Evolutionary conservation across 2,797 vertebrate genomes (phyloP), one percentile per base, ranked within the genome.

Genomic region (Chloroceryle amazona): DNA sequence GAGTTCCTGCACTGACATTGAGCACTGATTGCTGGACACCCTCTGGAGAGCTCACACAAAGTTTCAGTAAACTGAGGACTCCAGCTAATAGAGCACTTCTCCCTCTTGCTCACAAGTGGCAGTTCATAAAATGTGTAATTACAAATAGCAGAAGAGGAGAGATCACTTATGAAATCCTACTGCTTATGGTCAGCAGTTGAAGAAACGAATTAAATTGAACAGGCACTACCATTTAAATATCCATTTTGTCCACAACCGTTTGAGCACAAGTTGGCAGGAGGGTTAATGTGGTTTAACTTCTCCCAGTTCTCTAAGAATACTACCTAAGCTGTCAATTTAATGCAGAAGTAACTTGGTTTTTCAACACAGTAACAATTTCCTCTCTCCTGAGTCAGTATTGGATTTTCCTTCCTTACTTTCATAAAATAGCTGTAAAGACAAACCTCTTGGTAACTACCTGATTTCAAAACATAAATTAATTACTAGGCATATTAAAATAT

Each of bases 391-490:
- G 13, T 70, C 78, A 82, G 21, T 46, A 19, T 4, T 3, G 1
- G n/a, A 51, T 66, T 90, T 88, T 90, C 31, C n/a, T 76, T 91
- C 51, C 63, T 86, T 79, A 42, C 58, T 60, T 82, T 71, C 26
- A 37, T 66, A 51, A 55, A 75, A 75, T 3, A 81, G n/a, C 74
- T 90, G 71, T 58, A 81, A 94, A 72, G 51, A 55, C 39, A 94
- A 83, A 75, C 20, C 35, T 81, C 39, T 65, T 42, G 54, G 61
- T 92, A 88, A 52, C 8, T 31, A 35, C 54, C 57, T 58, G 46
- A 72, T 89, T 93, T 92, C 54, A 75, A 90, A 94, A 78, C 29
- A 44, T 52, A 71, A 89, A 92, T 60, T 85, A 95, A 90, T 89
- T 62, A 39, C n/a, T 51, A 67, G 49, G 6, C 37, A 42, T 61